Conservation (phyloP, 2,113 vertebrate genomes). For the Anser cygnoides region DNA sequence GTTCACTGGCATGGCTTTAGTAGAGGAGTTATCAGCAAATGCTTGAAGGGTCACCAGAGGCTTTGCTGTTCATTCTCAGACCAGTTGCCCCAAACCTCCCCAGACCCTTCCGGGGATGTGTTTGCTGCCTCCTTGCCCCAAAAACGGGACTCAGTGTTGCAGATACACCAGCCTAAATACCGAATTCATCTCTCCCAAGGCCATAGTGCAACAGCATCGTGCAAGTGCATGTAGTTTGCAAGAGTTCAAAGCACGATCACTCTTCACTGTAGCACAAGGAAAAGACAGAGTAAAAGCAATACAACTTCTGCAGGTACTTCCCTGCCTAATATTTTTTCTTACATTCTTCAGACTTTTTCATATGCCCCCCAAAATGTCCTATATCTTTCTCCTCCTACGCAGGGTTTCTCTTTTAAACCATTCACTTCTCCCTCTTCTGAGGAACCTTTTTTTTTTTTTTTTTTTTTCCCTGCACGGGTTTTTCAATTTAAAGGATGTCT, state of each 20-base stretch:
- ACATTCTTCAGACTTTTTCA: neutral
- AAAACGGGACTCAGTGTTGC: neutral
- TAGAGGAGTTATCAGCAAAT: neutral
- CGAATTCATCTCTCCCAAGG: neutral
- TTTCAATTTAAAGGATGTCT: constrained; percentile 31
- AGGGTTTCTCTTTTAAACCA: neutral
- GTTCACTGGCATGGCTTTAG: neutral
- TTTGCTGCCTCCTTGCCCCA: neutral
- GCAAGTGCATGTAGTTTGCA: neutral
- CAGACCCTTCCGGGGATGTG: neutral
- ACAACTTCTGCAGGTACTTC: neutral
- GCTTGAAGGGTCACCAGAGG: rapidly evolving
- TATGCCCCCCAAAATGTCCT: neutral
- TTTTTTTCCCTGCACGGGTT: neutral
- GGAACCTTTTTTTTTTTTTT: constrained; percentile 15
- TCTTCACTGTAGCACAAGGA: neutral
- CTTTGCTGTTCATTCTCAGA: neutral
- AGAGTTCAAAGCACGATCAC: neutral
- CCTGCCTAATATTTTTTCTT: neutral
- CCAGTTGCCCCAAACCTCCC: neutral
- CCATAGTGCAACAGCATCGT: neutral
- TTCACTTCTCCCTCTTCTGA: neutral
- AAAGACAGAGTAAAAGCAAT: neutral
- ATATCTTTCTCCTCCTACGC: neutral
- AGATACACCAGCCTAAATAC: rapidly evolving